Conservation (phyloP, 2,797 vertebrate species). For the Neosilurus hyrtlii region DNA sequence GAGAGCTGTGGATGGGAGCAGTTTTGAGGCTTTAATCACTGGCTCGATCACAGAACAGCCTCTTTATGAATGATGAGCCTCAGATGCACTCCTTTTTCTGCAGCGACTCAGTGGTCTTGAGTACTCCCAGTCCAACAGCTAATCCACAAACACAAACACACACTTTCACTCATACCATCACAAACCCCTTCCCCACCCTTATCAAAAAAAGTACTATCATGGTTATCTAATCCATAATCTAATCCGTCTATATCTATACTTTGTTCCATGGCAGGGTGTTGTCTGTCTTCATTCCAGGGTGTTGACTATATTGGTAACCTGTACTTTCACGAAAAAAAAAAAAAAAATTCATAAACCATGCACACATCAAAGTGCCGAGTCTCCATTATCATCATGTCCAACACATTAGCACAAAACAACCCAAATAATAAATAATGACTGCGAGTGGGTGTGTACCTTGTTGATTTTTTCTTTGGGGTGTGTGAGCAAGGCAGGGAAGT, state of each 20-base stretch:
- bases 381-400: slow-evolving; percentile 90
- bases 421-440: too few species aligned
- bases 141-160: slow-evolving; percentile 43
- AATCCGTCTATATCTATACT: not conserved
- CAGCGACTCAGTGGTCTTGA: slow-evolving; percentile 72
- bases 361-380: slow-evolving; percentile 64
- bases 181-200: not conserved
- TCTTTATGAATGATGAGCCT: slow-evolving; percentile 79
- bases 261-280: not conserved
- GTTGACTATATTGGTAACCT: not conserved
- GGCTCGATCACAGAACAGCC: slow-evolving; percentile 72
- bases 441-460: slow-evolving; percentile 78
- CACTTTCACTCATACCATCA: not conserved
- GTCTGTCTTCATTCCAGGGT: slow-evolving; percentile 20
- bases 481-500: slow-evolving; percentile 94
- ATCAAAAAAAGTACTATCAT: slow-evolving; percentile 16
- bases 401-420: slow-evolving; percentile 27
- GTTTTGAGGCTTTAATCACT: slow-evolving; percentile 85
- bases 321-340: not conserved
- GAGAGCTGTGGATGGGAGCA: slow-evolving; percentile 70
- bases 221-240: not conserved
- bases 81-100: slow-evolving; percentile 95
- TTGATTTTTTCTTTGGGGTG: slow-evolving; percentile 99
- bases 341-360: slow-evolving; percentile 28
- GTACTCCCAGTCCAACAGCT: slow-evolving; percentile 78